Evolutionary conservation across 2,888 invertebrate species (phyloP).

Genomic region (Meteorus cinctellus): DNA sequence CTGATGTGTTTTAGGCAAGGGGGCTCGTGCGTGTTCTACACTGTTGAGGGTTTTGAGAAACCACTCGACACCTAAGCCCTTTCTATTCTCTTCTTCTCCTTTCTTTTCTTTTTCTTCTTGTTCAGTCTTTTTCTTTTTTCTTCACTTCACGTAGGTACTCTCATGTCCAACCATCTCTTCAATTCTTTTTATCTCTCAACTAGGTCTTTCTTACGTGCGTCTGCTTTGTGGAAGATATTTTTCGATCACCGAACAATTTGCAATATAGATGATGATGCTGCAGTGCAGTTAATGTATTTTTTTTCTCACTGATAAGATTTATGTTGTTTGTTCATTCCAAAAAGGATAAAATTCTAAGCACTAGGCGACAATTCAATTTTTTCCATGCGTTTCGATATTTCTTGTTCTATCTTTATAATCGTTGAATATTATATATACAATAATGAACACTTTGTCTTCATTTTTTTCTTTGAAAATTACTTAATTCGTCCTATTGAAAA

Average conservation of each 20-base stretch:
- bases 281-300: too few species aligned
- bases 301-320: too few species aligned
- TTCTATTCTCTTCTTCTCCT: slow-evolving; percentile 36
- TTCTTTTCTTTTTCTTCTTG: slow-evolving; percentile 26
- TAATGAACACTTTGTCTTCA: too few species aligned
- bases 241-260: background rate
- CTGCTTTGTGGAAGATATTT: background rate
- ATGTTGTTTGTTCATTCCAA: too few species aligned
- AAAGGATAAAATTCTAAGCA: too few species aligned
- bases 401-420: too few species aligned
- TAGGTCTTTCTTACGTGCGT: background rate
- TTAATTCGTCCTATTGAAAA: too few species aligned
- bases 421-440: too few species aligned
- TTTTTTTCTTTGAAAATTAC: too few species aligned
- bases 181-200: slow-evolving; percentile 8
- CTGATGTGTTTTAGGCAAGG: slow-evolving; percentile 45
- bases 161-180: background rate
- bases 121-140: slow-evolving; percentile 6
- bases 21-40: slow-evolving; percentile 44
- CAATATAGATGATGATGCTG: too few species aligned
- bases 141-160: background rate
- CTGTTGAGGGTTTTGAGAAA: slow-evolving; percentile 32
- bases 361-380: too few species aligned
- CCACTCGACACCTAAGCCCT: slow-evolving; percentile 40
- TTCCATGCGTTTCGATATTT: too few species aligned